These are phyloP conservation scores for Pan paniscus DNA, from an alignment of 2,113 vertebrate species.

Conservation along the genomic window DNA sequence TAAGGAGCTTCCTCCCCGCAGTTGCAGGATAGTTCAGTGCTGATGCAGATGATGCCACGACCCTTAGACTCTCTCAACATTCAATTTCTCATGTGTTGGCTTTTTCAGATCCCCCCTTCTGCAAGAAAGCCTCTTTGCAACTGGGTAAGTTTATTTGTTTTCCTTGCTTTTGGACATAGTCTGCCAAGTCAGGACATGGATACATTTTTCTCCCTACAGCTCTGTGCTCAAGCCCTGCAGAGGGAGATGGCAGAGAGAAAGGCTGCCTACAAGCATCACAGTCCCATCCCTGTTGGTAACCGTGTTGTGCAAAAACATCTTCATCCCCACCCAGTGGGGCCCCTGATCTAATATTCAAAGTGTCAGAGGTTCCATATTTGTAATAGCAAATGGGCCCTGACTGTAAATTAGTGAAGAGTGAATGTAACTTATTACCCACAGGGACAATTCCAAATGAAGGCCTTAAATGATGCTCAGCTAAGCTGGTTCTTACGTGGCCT, in stretches of 20 bases:
- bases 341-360: no score
- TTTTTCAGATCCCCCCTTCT: slow-evolving; percentile 87
- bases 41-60: background rate
- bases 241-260: slow-evolving; percentile 89
- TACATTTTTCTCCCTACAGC: slow-evolving; percentile 74
- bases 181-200: background rate
- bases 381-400: no score
- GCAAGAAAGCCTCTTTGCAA: slow-evolving; percentile 94
- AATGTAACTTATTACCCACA: no score
- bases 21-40: background rate
- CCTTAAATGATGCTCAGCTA: no score
- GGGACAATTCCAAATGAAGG: no score
- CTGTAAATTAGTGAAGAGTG: no score
- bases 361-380: no score
- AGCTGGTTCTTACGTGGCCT: no score
- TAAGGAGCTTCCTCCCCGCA: no score
- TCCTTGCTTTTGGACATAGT: background rate
- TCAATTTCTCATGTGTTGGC: background rate
- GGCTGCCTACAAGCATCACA: slow-evolving; percentile 84
- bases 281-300: no score
- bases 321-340: no score
- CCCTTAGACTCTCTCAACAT: background rate
- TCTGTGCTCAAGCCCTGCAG: slow-evolving; percentile 89
- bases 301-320: no score
- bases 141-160: slow-evolving; percentile 85